Base-by-base conservation (phyloP, 2,888 invertebrate species). In the Lycaena phlaeas region DNA sequence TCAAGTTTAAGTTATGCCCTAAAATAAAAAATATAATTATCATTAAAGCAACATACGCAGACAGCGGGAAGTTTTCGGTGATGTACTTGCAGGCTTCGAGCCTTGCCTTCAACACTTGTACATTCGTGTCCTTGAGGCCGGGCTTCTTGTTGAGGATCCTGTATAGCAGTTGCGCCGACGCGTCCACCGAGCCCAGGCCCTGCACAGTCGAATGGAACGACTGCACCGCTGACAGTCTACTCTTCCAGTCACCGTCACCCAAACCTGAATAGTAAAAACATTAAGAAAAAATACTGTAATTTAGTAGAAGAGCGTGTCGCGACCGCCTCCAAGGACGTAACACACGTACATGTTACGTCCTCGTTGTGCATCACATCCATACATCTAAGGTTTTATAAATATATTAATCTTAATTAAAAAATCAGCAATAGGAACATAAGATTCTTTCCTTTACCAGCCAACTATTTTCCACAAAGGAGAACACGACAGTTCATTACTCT, bases 41-140 rank as follows among this genome's bases (percentile, higher is more conserved):
- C 14, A 27, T 30, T 27, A 38, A 27, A 7, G 18, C 43, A 27
- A 76, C 82, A 81, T 69, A 89, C 85, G 87, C 87, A 1, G 93
- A 89, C 48, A 94, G 86, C 0, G 89, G 86, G 55, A 90, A 89
- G 58, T 90, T 92, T 65, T 93, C 92, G 0, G 93, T 92, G 14
- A 96, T 82, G 50, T 88, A 87, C 51, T 92, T 92, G 42, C 96
- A 87, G 7, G 91, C 87, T 52, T 96, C 96, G 10, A 97, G 69
- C 51, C 93, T 89, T 0, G 91, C 86, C 64, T 95, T 96, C 37
- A 96, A 71, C 9, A 95, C 96, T 86, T 96, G 96, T 48, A 96
- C 94, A 67, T 97, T 96, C 44, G 92, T 96, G 60, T 97, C 97
- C 64, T 94, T 91, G 1, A 91, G 68, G 0, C 97, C 97, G 0